These are phyloP conservation scores for Mayetiola destructor DNA, from an alignment of 2,888 invertebrate species.

Conservation along the genomic window DNA sequence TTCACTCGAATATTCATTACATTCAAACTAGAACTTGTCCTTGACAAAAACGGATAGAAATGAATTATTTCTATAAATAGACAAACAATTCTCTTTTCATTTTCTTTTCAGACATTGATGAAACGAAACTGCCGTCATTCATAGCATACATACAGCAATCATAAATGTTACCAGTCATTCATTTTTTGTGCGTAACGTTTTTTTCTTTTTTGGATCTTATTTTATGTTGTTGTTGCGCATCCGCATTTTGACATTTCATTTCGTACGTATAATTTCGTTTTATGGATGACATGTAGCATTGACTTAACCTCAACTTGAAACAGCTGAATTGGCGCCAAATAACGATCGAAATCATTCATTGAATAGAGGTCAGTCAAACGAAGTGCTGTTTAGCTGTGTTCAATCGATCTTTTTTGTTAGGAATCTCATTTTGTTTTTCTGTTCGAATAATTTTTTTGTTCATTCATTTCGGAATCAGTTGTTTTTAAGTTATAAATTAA, in stretches of 20 bases:
- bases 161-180: too few relatives aligned
- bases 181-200: too few relatives aligned
- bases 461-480: background rate
- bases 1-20: background rate
- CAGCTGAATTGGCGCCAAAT: slow-evolving; percentile 8
- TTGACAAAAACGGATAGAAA: slow-evolving; percentile 6
- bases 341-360: background rate
- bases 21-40: background rate
- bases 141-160: too few relatives aligned
- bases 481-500: background rate
- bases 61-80: too few relatives aligned
- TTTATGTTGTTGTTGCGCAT: background rate
- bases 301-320: slow-evolving; percentile 6
- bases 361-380: background rate
- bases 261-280: too few relatives aligned
- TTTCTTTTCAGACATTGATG: too few relatives aligned
- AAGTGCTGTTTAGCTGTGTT: background rate
- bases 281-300: background rate
- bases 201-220: background rate
- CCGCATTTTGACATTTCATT: too few relatives aligned
- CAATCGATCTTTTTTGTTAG: background rate
- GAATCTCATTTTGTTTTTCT: too few relatives aligned
- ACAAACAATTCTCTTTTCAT: too few relatives aligned
- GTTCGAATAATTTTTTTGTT: background rate
- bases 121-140: too few relatives aligned